Conservation (phyloP, 2,888 invertebrate genomes). For the Apamea anceps region DNA sequence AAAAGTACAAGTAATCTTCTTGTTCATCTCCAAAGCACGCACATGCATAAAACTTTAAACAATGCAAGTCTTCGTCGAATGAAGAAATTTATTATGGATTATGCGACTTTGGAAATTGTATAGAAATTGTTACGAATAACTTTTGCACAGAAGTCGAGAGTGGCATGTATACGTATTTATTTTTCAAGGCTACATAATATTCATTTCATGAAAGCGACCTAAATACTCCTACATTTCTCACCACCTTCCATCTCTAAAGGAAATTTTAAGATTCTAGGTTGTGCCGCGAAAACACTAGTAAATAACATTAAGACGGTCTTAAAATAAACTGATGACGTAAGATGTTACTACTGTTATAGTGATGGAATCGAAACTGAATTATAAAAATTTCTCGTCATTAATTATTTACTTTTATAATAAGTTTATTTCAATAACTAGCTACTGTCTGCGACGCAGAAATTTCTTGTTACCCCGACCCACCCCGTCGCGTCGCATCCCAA, state of each 20-base stretch:
- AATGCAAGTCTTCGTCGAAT: background rate
- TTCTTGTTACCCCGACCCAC: background rate
- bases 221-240: background rate
- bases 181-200: background rate
- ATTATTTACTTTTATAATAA: background rate
- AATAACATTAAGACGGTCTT: too few species aligned
- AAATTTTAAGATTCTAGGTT: slow-evolving; percentile 14
- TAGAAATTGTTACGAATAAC: background rate
- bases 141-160: background rate
- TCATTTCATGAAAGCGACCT: background rate
- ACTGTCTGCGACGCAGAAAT: background rate
- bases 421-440: background rate
- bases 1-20: background rate
- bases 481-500: background rate
- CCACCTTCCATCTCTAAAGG: background rate
- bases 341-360: background rate
- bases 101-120: background rate
- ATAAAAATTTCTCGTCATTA: background rate
- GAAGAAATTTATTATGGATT: background rate
- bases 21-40: background rate
- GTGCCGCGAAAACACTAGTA: too few species aligned
- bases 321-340: slow-evolving; percentile 11
- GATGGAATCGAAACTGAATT: background rate
- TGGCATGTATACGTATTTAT: background rate
- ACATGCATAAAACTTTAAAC: background rate